Evolutionary conservation across 2,797 vertebrate species (phyloP), one percentile per base, ranked within the genome.

Genomic region (Decapterus maruadsi): DNA sequence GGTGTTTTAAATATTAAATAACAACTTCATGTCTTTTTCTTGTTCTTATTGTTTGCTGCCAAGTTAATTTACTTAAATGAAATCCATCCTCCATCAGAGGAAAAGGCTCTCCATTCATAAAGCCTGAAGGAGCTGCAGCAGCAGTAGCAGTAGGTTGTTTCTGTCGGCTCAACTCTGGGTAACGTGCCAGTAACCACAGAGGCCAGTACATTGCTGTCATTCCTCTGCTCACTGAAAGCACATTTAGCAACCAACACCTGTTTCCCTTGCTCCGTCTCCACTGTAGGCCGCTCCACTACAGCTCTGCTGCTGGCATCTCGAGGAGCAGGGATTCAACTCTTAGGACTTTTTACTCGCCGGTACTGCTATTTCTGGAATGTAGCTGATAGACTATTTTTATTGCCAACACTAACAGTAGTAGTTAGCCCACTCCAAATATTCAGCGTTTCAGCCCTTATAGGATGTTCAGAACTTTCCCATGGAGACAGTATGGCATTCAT

Each of bases 241-340:
- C 96, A 96, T 96, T 95, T 92, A 92, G 95, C 93, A 95, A 94
- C 95, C 96, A 95, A 94, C 94, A 97, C 96, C 95, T 97, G 96
- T 96, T 95, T 94, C 93, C 94, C 92, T 48, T 85, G 92, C 96
- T 96, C 95, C 93, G 92, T 91, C 93, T 92, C 93, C 68, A 73
- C 76, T 69, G 70, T 93, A 89, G 93, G 85, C 92, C 89, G 65
- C 75, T 81, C 46, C 8, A 88, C 87, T 82, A 13, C 86, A 92
- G 92, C 90, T 92, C 79, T 13, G 79, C 54, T 13, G 79, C 51
- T 82, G 85, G 72, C 83, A 68, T 78, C 62, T 43, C 67, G 48
- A 74, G 22, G 16, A 86, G 76, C 22, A 48, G 46, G 19, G 57
- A 81, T 68, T 78, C 58, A 77, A 40, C 68, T 56, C 54, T 22